Base-by-base conservation (phyloP, 2,797 vertebrate genomes). In the Melanotaenia trifasciata region DNA sequence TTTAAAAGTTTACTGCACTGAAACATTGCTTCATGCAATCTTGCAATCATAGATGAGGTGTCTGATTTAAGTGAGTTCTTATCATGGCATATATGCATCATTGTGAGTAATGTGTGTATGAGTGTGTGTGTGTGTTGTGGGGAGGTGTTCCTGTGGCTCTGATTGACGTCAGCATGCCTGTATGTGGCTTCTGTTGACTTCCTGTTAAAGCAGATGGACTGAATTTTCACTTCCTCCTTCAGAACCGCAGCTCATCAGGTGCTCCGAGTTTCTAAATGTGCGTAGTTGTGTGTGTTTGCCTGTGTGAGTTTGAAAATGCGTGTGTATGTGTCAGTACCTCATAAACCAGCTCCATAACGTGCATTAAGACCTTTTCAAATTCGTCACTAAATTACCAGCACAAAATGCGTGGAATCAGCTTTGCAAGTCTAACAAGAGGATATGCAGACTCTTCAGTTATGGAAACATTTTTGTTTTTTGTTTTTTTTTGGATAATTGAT, bases 101-200 rank as follows among this genome's bases (percentile, higher is more conserved):
- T 3, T 74, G 70, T 84, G 81, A 74, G 79, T 80, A 65, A 54
- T 70, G 59, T 63, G 68, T 73, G 70, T 35, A 47, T 58, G 72
- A 62, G 79, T 2, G 72, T 32, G 78, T 62, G 66, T 68, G 72
- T 78, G 71, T 76, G 83, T 67, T 74, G 67, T 87, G 68, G 82
- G 87, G 86, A 89, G 88, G 87, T 90, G 93, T 94, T 88, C 28
- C 93, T 93, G 92, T 93, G 93, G 88, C 82, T 90, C 74, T 91
- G 86, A 93, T 95, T 94, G 94, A 95, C 94, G 94, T 95, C 94
- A 95, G 75, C 75, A 72, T 20, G 90, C 87, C 89, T 91, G 86
- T 90, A 83, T 93, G 94, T 81, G 94, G 92, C 93, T 94, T 91
- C 89, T 94, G 94, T 93, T 94, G 88, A 94, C 94, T 95, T 95